Base-by-base conservation (phyloP, 1,140 invertebrate genomes). In the Pantala flavescens region DNA sequence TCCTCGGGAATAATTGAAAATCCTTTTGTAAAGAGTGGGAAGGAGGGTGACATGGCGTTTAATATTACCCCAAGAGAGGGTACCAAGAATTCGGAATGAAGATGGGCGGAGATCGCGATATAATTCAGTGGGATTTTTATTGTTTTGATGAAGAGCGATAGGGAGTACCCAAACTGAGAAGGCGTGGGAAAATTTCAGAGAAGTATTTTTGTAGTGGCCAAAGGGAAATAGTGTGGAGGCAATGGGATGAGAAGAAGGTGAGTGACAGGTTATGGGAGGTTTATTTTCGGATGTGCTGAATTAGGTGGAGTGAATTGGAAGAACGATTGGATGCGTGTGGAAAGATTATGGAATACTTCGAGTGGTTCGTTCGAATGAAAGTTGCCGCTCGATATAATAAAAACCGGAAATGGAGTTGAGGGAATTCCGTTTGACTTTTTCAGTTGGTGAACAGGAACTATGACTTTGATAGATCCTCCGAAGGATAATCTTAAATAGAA, bases 1-100 rank as follows among this genome's bases (percentile, higher is more conserved):
- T 63, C 49, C 49, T 21, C 49, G 49, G 49, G 49, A 63, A 63
- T 63, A 63, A 63, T 63, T 63, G 49, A 63, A 63, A 63, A 63
- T 63, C 49, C 49, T 63, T 63, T 21, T 63, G 49, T 63, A 63
- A 63, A 21, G n/a, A 21, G n/a, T 5, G 16, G n/a, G 14, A 3
- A 21, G 3, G 49, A 19, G 49, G 49, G 49, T 63, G 49, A 63
- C 49, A 63, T 7, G 49, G 49, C 49, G 49, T 63, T 63, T 63
- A 63, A 63, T 63, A 63, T 63, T 63, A 63, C 49, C 49, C 14
- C 3, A 63, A 63, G 49, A 63, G 49, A 12, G 3, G 49, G 16
- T 21, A 14, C 49, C 49, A 63, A 63, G 49, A 21, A 16, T 63
- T 63, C n/a, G 49, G 49, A 21, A 63, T 36, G 28, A 36, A 36